These are phyloP conservation scores for Hirtodrosophila trivittata DNA, from an alignment of 2,888 invertebrate species.

Conservation along the genomic window DNA sequence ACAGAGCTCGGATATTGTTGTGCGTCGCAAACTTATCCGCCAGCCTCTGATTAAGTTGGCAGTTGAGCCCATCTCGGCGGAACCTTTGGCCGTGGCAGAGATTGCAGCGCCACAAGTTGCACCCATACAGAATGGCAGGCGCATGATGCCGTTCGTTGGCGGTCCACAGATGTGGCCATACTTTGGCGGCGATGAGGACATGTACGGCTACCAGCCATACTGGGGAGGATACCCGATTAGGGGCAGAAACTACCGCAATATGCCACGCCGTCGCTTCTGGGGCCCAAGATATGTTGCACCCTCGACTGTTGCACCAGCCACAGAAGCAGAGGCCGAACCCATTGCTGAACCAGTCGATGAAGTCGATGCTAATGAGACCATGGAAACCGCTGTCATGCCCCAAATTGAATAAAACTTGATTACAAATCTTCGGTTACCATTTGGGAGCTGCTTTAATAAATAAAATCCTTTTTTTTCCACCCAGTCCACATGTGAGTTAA, in stretches of 20 bases:
- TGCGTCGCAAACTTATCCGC: slow-evolving; percentile 9
- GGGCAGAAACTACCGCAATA: slow-evolving; percentile 16
- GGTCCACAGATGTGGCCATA: slow-evolving; percentile 38
- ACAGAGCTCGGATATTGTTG: slow-evolving; percentile 7
- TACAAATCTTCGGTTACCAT: no score
- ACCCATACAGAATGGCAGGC: neutral
- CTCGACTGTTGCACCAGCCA: neutral
- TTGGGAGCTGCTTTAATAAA: slow-evolving; percentile 40
- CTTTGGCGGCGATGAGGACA: slow-evolving; percentile 7
- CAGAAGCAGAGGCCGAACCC: slow-evolving; percentile 1
- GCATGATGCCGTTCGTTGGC: slow-evolving; percentile 10
- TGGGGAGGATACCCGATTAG: slow-evolving; percentile 14
- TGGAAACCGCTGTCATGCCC: neutral
- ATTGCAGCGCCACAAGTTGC: slow-evolving; percentile 5
- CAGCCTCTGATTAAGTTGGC: slow-evolving; percentile 48
- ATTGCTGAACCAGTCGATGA: neutral
- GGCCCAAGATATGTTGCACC: slow-evolving; percentile 12
- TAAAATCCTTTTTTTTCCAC: neutral
- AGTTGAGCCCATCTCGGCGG: slow-evolving; percentile 40
- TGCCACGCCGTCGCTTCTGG: slow-evolving; percentile 12
- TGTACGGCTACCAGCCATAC: slow-evolving; percentile 33
- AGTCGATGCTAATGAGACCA: neutral
- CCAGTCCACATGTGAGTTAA: no score
- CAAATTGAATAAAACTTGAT: neutral
- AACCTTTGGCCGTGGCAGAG: neutral